These are phyloP conservation scores for Rhopalosiphum nymphaeae DNA, from an alignment of 2,888 invertebrate species.

Conservation along the genomic window DNA sequence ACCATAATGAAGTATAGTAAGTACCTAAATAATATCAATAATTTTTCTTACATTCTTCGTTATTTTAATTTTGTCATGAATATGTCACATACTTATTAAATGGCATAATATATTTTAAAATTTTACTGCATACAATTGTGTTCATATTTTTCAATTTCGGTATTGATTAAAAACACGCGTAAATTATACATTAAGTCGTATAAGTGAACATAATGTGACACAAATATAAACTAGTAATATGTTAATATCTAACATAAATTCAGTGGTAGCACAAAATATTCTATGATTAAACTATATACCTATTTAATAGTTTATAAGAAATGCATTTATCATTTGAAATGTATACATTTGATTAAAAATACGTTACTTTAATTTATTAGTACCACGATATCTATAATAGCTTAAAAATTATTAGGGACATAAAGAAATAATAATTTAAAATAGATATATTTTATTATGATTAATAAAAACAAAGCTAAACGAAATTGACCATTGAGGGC, in stretches of 20 bases:
- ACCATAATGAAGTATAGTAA: too few species aligned
- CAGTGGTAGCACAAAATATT: not conserved
- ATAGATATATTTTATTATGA: not conserved
- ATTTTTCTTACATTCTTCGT: too few species aligned
- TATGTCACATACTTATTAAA: not conserved
- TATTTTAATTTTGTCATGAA: too few species aligned
- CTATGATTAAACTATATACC: not conserved
- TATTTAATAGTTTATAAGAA: not conserved
- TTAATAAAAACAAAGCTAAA: not conserved
- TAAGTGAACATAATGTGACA: not conserved
- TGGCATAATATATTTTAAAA: not conserved
- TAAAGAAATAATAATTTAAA: not conserved
- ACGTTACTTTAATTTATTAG: not conserved
- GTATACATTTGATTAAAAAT: not conserved
- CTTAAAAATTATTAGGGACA: not conserved
- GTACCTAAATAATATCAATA: too few species aligned
- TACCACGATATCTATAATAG: not conserved
- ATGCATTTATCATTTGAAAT: not conserved
- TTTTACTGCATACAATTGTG: not conserved
- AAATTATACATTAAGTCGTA: not conserved
- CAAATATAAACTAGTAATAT: not conserved
- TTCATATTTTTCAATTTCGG: not conserved
- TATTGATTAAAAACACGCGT: not conserved
- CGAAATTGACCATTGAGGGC: not conserved
- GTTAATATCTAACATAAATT: not conserved